Percentiles rank a stretch among this genome's conserved stretches.
phyloP scores from a whole-genome alignment of 2,888 invertebrate genomes.

The Zaprionus obscuricornis region DNA sequence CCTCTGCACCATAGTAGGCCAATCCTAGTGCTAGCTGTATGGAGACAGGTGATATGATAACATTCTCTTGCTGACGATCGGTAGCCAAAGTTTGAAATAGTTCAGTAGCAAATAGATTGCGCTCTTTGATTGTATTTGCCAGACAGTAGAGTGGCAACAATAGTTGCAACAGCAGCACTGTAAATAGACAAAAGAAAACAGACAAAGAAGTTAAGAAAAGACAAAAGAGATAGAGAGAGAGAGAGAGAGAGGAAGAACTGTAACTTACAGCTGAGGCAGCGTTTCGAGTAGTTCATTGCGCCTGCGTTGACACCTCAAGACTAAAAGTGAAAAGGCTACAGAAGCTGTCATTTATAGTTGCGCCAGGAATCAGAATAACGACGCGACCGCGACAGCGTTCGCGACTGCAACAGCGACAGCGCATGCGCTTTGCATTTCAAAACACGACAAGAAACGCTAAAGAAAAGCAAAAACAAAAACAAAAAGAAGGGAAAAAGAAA shows the following conservation, averaged over 20 bases:
- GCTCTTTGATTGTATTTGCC: slow-evolving; percentile 72
- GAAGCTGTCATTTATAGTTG: slow-evolving; percentile 68
- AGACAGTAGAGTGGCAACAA: slow-evolving; percentile 32
- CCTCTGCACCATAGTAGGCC: slow-evolving; percentile 77
- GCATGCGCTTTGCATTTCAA: slow-evolving; percentile 62
- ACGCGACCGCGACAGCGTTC: slow-evolving; percentile 29
- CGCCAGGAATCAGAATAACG: slow-evolving; percentile 43
- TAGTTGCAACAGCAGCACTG: slow-evolving; percentile 23
- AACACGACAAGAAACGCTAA: slow-evolving; percentile 29
- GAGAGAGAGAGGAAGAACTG: not conserved
- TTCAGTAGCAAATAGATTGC: slow-evolving; percentile 79
- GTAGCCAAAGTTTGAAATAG: slow-evolving; percentile 78
- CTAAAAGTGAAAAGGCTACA: slow-evolving; percentile 68
- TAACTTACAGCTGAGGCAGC: slow-evolving; percentile 50
- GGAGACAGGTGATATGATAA: slow-evolving; percentile 79
- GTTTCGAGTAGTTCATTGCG: slow-evolving; percentile 56
- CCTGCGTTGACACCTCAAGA: slow-evolving; percentile 64
- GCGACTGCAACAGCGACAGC: slow-evolving; percentile 28
- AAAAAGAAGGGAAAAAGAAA: slow-evolving; percentile 31
- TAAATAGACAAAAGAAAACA: too few relatives aligned
- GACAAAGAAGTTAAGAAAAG: slow-evolving; percentile 2
- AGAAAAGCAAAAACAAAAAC: slow-evolving; percentile 13
- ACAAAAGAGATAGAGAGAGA: not conserved
- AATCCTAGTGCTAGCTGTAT: slow-evolving; percentile 76
- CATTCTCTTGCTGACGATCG: slow-evolving; percentile 75